Evolutionary conservation across 2,113 vertebrate genomes (phyloP).

Genomic region (Urocitellus parryii): DNA sequence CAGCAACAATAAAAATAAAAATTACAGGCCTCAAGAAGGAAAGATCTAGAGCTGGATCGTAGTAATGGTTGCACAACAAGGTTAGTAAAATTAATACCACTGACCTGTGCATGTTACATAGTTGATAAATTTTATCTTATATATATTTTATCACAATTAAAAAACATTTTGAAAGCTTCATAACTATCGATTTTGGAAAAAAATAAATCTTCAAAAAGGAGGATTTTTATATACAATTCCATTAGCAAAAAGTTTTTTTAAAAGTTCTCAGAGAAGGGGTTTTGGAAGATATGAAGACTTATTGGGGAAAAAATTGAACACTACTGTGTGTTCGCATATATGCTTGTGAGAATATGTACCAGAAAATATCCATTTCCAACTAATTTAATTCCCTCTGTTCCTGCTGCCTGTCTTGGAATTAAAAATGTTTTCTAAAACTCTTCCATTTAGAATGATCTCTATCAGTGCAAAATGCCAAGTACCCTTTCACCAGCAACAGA

Average conservation of each 20-base stretch:
- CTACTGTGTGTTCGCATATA: background rate
- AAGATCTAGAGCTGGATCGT: background rate
- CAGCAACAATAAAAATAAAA: background rate
- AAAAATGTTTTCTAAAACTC: conserved; percentile 42
- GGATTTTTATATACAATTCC: background rate
- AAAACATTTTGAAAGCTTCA: background rate
- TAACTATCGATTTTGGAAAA: conserved; percentile 28
- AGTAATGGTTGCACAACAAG: background rate
- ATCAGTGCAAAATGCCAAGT: background rate
- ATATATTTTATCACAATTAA: background rate
- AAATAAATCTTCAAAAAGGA: background rate
- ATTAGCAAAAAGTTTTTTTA: background rate
- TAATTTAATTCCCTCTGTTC: background rate
- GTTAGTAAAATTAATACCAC: too few species aligned
- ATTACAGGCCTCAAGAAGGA: background rate
- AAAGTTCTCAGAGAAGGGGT: background rate
- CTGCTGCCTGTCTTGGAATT: background rate
- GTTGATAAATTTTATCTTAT: background rate
- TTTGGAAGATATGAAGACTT: conserved; percentile 22
- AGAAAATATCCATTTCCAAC: background rate
- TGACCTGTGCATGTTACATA: background rate
- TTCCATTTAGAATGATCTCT: conserved; percentile 2
- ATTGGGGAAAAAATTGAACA: background rate
- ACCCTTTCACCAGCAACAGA: background rate
- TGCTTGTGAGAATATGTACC: background rate